Conservation (phyloP, 2,797 vertebrate species). For the Halcyon badia region DNA sequence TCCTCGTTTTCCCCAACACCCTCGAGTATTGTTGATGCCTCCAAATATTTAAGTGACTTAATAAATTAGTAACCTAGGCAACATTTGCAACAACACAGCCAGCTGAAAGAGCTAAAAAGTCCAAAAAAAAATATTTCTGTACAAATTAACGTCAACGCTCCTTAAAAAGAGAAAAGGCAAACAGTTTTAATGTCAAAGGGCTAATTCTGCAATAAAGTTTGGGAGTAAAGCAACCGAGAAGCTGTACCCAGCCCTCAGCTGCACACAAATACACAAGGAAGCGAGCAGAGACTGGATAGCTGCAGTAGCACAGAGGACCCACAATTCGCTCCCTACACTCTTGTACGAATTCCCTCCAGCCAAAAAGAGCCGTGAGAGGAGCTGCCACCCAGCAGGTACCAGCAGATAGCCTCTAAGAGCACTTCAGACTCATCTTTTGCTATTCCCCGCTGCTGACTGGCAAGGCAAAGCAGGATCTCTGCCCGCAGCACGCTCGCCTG, state of each 20-base stretch:
- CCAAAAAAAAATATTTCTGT: not conserved
- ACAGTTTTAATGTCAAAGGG: slow-evolving; percentile 50
- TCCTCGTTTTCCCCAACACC: slow-evolving; percentile 13
- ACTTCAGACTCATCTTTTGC: not conserved
- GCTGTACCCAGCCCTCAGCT: not conserved
- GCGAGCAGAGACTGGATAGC: not conserved
- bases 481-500: not conserved
- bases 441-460: not conserved
- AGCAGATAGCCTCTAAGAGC: not conserved
- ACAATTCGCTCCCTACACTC: not conserved
- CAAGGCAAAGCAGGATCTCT: not conserved
- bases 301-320: not conserved
- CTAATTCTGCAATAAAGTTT: not conserved
- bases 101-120: not conserved
- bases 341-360: not conserved
- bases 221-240: not conserved
- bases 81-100: slow-evolving; percentile 28
- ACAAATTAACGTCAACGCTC: slow-evolving; percentile 19
- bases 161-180: slow-evolving; percentile 9
- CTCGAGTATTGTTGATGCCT: not conserved
- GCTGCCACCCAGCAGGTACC: not conserved
- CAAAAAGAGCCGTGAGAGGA: not conserved
- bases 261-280: not conserved
- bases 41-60: slow-evolving; percentile 51
- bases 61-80: slow-evolving; percentile 52